Conservation (phyloP, 2,888 invertebrate genomes). For the Leistus spinibarbis region DNA sequence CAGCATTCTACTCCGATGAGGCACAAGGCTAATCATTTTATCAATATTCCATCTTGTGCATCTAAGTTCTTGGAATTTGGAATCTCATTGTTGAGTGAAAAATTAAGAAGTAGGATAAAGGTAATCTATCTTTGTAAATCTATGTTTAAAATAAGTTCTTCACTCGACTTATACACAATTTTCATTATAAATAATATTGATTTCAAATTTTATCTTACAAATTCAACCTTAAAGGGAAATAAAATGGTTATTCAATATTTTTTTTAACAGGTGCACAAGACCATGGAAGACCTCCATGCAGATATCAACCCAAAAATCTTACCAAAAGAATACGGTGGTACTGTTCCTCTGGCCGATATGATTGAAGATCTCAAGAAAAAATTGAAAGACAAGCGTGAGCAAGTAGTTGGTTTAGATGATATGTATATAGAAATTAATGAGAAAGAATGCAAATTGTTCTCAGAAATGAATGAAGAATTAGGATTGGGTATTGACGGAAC, state of each 20-base stretch:
- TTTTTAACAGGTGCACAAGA: constrained; percentile 71
- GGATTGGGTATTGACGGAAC: constrained; percentile 79
- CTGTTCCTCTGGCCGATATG: constrained; percentile 79
- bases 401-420: constrained; percentile 73
- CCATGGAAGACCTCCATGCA: constrained; percentile 72
- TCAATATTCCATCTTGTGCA: constrained; percentile 83
- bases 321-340: constrained; percentile 89
- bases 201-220: constrained; percentile 17
- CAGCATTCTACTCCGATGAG: constrained; percentile 90
- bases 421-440: constrained; percentile 75
- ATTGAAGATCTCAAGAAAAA: constrained; percentile 74
- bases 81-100: constrained; percentile 81
- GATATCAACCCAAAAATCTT: constrained; percentile 76
- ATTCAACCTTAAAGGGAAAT: constrained; percentile 14
- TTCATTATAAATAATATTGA: neutral
- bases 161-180: neutral
- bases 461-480: constrained; percentile 67
- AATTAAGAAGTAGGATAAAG: constrained; percentile 79
- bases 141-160: neutral
- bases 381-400: constrained; percentile 67
- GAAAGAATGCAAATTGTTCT: constrained; percentile 54
- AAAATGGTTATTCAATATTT: constrained; percentile 29
- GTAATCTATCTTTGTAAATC: constrained; percentile 58
- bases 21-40: constrained; percentile 86
- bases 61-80: constrained; percentile 83